Percentiles rank a stretch among this genome's conserved stretches.
Conservation (phyloP, 2,888 invertebrate species). For the Cryptus armator region DNA sequence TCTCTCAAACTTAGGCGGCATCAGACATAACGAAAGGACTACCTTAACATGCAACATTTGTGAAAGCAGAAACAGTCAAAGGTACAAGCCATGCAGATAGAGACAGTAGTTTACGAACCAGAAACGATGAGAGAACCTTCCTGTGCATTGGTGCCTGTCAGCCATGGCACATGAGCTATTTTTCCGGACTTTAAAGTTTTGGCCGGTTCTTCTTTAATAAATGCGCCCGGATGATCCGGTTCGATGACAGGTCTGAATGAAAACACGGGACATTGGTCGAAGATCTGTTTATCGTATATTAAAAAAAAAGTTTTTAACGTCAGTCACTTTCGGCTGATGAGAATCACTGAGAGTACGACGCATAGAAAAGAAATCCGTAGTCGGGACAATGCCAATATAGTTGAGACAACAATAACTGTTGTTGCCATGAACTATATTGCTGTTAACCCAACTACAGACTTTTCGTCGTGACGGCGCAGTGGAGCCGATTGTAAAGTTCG, state of each 20-base stretch:
- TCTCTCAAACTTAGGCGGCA: no score
- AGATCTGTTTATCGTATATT: constrained; percentile 85
- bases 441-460: not conserved
- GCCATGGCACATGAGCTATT: constrained; percentile 88
- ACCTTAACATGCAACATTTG: no score
- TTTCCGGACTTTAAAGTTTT: constrained; percentile 85
- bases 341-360: no score
- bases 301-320: no score
- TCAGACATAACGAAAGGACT: no score
- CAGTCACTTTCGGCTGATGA: not conserved
- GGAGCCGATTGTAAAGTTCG: not conserved
- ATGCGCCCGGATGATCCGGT: constrained; percentile 89
- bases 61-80: no score
- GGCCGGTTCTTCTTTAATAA: constrained; percentile 89
- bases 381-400: not conserved
- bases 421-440: not conserved
- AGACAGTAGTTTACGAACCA: constrained; percentile 83
- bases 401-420: not conserved
- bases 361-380: not conserved
- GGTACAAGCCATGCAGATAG: no score
- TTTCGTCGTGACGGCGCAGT: not conserved
- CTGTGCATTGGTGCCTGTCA: constrained; percentile 90
- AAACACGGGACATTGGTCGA: constrained; percentile 93
- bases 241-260: constrained; percentile 93
- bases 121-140: constrained; percentile 91